A percentile compares a stretch with the other conserved stretches of the same genome.
phyloP scores from a whole-genome alignment of 2,888 invertebrate genomes.

The Stegophylla sp. region DNA sequence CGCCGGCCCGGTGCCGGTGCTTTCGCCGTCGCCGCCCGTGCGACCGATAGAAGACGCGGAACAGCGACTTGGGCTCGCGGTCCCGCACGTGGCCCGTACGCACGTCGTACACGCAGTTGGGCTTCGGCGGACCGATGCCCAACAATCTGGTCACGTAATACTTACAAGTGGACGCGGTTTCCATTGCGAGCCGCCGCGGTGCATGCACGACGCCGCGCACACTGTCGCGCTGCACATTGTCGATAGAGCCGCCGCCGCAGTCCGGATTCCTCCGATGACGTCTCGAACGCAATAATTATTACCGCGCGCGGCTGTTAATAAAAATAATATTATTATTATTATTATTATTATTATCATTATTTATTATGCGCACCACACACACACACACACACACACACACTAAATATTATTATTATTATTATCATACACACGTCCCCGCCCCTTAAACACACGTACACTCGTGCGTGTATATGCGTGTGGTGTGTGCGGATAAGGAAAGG shows the following conservation, averaged over 20 bases:
- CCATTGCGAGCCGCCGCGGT: constrained; percentile 13
- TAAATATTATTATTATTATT: too few relatives aligned
- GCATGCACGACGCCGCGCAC: too few relatives aligned
- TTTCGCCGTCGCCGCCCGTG: constrained; percentile 7
- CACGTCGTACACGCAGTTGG: constrained; percentile 53
- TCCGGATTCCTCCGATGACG: too few relatives aligned
- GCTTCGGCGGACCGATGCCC: constrained; percentile 32
- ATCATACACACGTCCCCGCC: too few relatives aligned
- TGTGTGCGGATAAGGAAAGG: constrained; percentile 37
- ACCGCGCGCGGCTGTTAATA: background rate
- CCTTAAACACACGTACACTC: background rate
- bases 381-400: constrained; percentile 1
- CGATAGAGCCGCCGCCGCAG: background rate
- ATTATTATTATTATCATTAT: too few relatives aligned
- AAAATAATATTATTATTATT: too few relatives aligned
- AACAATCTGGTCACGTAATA: constrained; percentile 47
- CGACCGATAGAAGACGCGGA: constrained; percentile 47
- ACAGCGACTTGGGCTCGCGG: constrained; percentile 44
- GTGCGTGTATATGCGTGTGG: background rate
- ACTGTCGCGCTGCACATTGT: too few relatives aligned
- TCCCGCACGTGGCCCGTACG: constrained; percentile 41
- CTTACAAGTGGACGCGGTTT: constrained; percentile 49
- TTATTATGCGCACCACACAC: background rate
- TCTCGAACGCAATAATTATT: background rate
- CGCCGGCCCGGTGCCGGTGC: background rate